Base-by-base conservation (phyloP, 2,797 vertebrate species). In the Taenioides sp. region DNA sequence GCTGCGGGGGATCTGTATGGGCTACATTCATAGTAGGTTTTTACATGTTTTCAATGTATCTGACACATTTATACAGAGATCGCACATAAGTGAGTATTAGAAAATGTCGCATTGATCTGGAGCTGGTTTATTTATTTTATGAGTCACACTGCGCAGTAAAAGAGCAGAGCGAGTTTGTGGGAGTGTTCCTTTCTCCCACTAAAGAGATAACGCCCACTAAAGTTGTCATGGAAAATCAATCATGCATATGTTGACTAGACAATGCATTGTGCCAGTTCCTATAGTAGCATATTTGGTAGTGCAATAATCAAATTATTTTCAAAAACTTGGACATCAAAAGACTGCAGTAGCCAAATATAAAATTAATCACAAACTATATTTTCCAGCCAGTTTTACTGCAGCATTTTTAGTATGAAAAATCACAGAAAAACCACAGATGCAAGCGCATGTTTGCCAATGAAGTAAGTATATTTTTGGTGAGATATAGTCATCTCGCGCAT, bases 191-290 rank as follows among this genome's bases (percentile, higher is more conserved):
- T 65, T 50, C 9, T 50, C 16, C n/a, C n/a, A n/a, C n/a, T n/a
- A n/a, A n/a, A n/a, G n/a, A n/a, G n/a, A n/a, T n/a, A n/a, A n/a
- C n/a, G n/a, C 37, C 11, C 34, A 64, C 10, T 64, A 7, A 64
- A 64, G 62, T 49, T 49, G 64, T 50, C 43, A 65, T 63, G n/a
- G 31, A 64, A 40, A 64, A 64, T 40, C 62, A 40, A 47, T 64
- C 62, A 22, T 16, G 43, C 16, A 64, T 23, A 37, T 63, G 34
- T 47, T 47, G 23, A 65, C 7, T 17, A 65, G 14, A 43, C 40
- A 25, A 49, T 20, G 43, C 22, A 50, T 27, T 50, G 23, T 65
- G 40, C 64, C 63, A 27, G 7, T 49, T 65, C 23, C 22, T 25
- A 43, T n/a, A 17, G 43, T 18, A 27, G 7, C 64, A 7, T 11